Base-by-base conservation (phyloP, 2,797 vertebrate species). In the Atherinosoma microstoma region DNA sequence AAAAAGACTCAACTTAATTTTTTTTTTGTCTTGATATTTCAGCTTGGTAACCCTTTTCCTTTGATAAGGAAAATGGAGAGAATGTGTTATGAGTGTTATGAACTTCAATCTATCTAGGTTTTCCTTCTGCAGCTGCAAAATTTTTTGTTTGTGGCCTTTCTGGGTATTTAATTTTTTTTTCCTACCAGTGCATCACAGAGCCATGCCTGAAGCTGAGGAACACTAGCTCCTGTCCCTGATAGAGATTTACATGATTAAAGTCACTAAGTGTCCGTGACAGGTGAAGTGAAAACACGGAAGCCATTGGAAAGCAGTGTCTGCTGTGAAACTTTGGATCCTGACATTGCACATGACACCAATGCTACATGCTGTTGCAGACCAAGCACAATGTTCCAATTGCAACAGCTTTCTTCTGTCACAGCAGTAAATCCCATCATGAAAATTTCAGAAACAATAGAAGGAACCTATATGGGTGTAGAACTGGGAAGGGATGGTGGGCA, bases 111-210 rank as follows among this genome's bases (percentile, higher is more conserved):
- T 22, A 3, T 76, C 24, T 30, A n/a, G 2, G 11, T 16, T 67
- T 61, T 53, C 5, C 24, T 13, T 62, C 58, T 66, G 30, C 12
- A 32, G 54, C 35, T 60, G 58, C 29, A 70, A 68, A 72, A 5
- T 12, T 47, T 78, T 40, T 30, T 20, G 6, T 75, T 67, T 53
- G 30, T 13, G 59, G 1, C 1, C 0, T 30, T 64, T 66, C 15
- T n/a, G 30, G 36, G 20, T 70, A 59, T 79, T 81, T 75, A 13
- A 54, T 73, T n/a, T 36, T 13, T 13, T 57, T 35, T 71, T 5
- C 16, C 38, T 13, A 78, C 75, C 30, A 29, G 20, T 40, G 32
- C 58, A 56, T 70, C 51, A 65, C 53, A 65, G 60, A 85, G 64
- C 16, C 35, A 24, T 30, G 58, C 63, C 49, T 49, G 24, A 58